Evolutionary conservation across 2,888 invertebrate genomes (phyloP).

Genomic region (Drosophila lacicola): DNA sequence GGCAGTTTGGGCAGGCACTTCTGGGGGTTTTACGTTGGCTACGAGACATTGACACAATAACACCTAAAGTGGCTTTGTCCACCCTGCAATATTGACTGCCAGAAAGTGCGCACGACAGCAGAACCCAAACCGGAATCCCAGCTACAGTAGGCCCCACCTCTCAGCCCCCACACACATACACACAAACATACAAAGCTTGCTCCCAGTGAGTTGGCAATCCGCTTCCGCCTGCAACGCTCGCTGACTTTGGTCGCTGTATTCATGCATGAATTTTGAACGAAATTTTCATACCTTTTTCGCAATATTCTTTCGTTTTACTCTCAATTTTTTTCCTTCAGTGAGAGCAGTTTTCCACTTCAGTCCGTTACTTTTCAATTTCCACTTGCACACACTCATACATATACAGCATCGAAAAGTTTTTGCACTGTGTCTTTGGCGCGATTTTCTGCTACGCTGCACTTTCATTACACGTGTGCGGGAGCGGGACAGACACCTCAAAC

Average conservation of each 20-base stretch:
- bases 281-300: conserved; percentile 76
- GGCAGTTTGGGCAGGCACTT: conserved; percentile 51
- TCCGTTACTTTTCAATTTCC: conserved; percentile 79
- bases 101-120: conserved; percentile 77
- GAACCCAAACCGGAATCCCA: conserved; percentile 49
- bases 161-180: not conserved
- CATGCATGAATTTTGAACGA: conserved; percentile 78
- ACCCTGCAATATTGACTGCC: conserved; percentile 77
- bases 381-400: conserved; percentile 37
- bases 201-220: conserved; percentile 44
- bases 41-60: conserved; percentile 77
- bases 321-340: conserved; percentile 20
- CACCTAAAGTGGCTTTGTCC: conserved; percentile 80
- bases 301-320: conserved; percentile 63
- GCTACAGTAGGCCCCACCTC: conserved; percentile 23
- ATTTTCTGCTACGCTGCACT: conserved; percentile 79
- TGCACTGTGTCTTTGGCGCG: conserved; percentile 65
- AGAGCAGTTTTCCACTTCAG: conserved; percentile 59
- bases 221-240: conserved; percentile 48
- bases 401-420: conserved; percentile 39
- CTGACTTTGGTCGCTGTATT: conserved; percentile 60
- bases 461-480: conserved; percentile 67
- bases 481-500: conserved; percentile 30
- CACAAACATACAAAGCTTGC: conserved; percentile 5
- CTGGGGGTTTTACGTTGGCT: conserved; percentile 42